phyloP scores from a whole-genome alignment of 2,888 invertebrate genomes.

The Bimastos eiseni region DNA sequence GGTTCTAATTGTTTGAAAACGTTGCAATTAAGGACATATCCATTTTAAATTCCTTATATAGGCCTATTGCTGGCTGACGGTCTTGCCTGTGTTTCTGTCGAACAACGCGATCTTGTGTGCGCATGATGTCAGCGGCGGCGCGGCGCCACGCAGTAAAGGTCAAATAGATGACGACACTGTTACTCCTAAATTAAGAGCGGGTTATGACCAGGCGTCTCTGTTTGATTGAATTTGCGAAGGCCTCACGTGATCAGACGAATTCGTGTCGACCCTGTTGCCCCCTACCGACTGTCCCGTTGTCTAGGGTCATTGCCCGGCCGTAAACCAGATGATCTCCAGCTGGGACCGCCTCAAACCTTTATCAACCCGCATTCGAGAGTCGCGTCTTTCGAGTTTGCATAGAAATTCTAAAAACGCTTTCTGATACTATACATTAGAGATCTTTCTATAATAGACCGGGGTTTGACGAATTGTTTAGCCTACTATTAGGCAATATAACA shows the following conservation, averaged over 20 bases:
- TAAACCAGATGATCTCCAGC: not conserved
- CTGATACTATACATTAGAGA: not conserved
- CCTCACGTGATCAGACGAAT: not conserved
- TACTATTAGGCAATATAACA: not conserved
- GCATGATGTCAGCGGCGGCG: not conserved
- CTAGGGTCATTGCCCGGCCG: not conserved
- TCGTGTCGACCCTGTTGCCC: not conserved
- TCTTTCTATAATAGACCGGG: not conserved
- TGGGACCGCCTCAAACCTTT: not conserved
- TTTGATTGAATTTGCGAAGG: not conserved
- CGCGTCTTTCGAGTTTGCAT: not conserved
- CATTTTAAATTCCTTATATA: not conserved
- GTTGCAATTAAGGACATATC: too few species aligned
- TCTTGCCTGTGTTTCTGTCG: not conserved
- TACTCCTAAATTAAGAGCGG: not conserved
- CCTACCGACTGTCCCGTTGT: not conserved
- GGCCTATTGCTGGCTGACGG: not conserved
- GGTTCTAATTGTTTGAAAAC: too few species aligned
- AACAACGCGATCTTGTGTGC: not conserved
- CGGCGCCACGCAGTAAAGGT: not conserved
- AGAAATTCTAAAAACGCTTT: not conserved
- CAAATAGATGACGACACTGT: not conserved
- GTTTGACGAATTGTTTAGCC: not conserved
- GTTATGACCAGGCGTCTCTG: not conserved
- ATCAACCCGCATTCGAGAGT: not conserved